Percentiles rank a stretch among this genome's conserved stretches.
phyloP scores from a whole-genome alignment of 2,113 vertebrate genomes.

The Coptodon bakossiorum region DNA sequence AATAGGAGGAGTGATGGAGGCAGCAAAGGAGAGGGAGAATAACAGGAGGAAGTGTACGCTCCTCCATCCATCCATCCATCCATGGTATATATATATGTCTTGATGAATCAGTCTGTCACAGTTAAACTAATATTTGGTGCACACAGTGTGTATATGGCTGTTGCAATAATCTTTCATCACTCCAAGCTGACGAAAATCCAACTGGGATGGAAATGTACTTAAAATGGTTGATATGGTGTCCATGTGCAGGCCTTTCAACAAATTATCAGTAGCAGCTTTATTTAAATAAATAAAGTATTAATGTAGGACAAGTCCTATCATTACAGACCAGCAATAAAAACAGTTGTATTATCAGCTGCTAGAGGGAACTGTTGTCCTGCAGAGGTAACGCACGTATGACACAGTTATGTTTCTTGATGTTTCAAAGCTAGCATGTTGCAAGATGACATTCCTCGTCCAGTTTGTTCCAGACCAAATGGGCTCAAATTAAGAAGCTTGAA shows the following conservation, averaged over 20 bases:
- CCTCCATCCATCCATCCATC: neutral
- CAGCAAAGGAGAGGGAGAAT: constrained; percentile 4
- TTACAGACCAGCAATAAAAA: neutral
- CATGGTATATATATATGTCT: neutral
- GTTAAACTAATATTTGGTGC: neutral
- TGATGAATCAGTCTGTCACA: constrained; percentile 2
- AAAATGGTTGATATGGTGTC: neutral
- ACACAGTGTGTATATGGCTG: neutral
- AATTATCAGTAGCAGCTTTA: neutral
- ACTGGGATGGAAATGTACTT: neutral
- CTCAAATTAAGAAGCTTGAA: neutral
- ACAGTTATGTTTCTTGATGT: neutral
- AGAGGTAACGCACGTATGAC: neutral
- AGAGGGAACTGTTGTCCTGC: neutral
- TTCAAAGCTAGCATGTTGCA: neutral
- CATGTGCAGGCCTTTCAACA: neutral
- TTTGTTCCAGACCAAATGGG: neutral
- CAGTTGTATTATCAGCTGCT: neutral
- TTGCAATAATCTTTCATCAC: neutral
- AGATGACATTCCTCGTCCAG: neutral
- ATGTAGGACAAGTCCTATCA: neutral
- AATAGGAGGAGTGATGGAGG: constrained; percentile 36
- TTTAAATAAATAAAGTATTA: neutral
- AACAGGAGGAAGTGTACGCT: constrained; percentile 7
- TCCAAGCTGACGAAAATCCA: accelerated